Base-by-base conservation (phyloP, 2,113 vertebrate species). In the Bufo bufo region DNA sequence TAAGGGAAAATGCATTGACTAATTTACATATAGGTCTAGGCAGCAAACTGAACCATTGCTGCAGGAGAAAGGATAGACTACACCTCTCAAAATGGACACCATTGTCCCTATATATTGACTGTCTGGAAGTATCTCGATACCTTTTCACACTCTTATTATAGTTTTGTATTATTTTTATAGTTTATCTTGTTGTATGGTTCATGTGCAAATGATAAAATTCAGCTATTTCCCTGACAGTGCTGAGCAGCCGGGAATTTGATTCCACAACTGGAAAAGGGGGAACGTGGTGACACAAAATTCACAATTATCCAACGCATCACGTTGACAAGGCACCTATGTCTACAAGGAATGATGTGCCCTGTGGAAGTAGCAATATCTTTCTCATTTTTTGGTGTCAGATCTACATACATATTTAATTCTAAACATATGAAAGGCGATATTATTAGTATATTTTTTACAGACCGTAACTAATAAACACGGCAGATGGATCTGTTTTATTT, bases 281-380 rank as follows among this genome's bases (percentile, higher is more conserved):
- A 75, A 75, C 11, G 6, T 0, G 71, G 47, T 17, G 6, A 59
- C 10, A 59, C 16, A 81, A 59, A 81, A 61, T 10, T 45, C 78
- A 61, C 54, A 81, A 59, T 52, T 14, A 58, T 80, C 19, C 56
- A 54, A 19, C 14, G 77, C 56, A 58, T 79, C 9, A 79, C 12
- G 54, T 81, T 54, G 11, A 61, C 33, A 81, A 81, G 56, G 56
- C 78, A 81, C 78, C 54, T 58, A 56, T 58, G 56, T 81, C 33
- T 61, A 45, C 33, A 59, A 78, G 58, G 14, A 59, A 59, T 45
- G n/a, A 45, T 10, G 78, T 43, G 54, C 58, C 77, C 23, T 4
- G 78, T 43, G 14, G 56, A 19, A 81, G 13, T 81, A 81, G 78
- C 78, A 81, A 81, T 61, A 61, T 81, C 54, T 61, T 45, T 4